These are phyloP conservation scores for Andrena marginata DNA, from an alignment of 2,888 invertebrate genomes.

Conservation along the genomic window DNA sequence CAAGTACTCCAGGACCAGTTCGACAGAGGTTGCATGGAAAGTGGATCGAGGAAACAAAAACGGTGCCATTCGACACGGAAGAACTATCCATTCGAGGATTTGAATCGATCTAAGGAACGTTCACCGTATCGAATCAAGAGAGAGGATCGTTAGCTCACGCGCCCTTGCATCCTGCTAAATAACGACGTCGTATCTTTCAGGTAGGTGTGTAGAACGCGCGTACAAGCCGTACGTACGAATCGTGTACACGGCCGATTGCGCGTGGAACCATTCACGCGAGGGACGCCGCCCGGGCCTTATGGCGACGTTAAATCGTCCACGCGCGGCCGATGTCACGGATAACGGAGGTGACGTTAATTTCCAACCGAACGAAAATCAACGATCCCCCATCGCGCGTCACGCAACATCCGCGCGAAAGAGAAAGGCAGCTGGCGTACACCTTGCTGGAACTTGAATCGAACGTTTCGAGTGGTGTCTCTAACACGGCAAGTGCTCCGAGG, in stretches of 20 bases:
- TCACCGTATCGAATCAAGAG: constrained; percentile 37
- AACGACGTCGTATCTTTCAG: constrained; percentile 56
- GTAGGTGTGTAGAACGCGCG: constrained; percentile 28
- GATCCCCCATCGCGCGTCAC: neutral
- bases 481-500: too few relatives aligned
- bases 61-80: too few relatives aligned
- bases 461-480: too few relatives aligned
- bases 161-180: constrained; percentile 35
- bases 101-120: constrained; percentile 27
- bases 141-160: constrained; percentile 45
- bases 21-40: too few relatives aligned
- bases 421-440: constrained; percentile 9
- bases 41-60: too few relatives aligned
- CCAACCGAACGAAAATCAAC: constrained; percentile 3
- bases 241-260: too few relatives aligned
- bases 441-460: constrained; percentile 1
- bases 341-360: constrained; percentile 38
- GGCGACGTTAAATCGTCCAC: constrained; percentile 49
- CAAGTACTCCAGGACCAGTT: neutral
- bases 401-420: constrained; percentile 12
- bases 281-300: constrained; percentile 39
- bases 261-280: constrained; percentile 46
- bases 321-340: constrained; percentile 38
- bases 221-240: neutral
- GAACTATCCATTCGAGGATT: neutral